These are phyloP conservation scores for Melinaea marsaeus DNA, from an alignment of 2,888 invertebrate species.

Conservation along the genomic window DNA sequence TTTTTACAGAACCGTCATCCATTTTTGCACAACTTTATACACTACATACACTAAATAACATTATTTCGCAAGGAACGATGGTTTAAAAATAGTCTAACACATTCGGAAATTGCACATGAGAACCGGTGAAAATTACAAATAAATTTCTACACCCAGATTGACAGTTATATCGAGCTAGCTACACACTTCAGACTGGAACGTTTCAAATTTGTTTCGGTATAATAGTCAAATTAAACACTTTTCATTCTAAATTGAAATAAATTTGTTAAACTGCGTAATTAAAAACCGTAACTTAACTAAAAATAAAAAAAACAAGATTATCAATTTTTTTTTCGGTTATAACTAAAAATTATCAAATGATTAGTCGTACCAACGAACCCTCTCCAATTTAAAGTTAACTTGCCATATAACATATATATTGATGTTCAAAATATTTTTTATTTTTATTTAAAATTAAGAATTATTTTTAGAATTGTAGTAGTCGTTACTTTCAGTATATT, in stretches of 20 bases:
- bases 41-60: slow-evolving; percentile 75
- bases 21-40: slow-evolving; percentile 71
- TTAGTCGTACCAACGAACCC: slow-evolving; percentile 54
- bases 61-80: slow-evolving; percentile 65
- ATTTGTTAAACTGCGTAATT: slow-evolving; percentile 49
- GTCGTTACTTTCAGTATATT: too few relatives aligned
- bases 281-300: slow-evolving; percentile 38
- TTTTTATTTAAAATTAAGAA: too few relatives aligned
- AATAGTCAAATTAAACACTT: slow-evolving; percentile 72
- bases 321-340: slow-evolving; percentile 64
- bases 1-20: slow-evolving; percentile 74
- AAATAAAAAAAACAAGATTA: slow-evolving; percentile 42
- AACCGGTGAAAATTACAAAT: slow-evolving; percentile 78
- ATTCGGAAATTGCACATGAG: slow-evolving; percentile 69
- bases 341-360: slow-evolving; percentile 57
- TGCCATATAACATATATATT: not conserved
- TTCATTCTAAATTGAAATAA: slow-evolving; percentile 38
- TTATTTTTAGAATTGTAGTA: too few relatives aligned
- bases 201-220: slow-evolving; percentile 76
- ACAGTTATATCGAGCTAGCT: slow-evolving; percentile 77
- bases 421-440: too few relatives aligned
- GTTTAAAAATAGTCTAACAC: slow-evolving; percentile 70
- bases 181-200: slow-evolving; percentile 77
- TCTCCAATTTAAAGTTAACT: slow-evolving; percentile 40
- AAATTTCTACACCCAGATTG: slow-evolving; percentile 77